Percentiles rank a stretch among this genome's conserved stretches.
These are phyloP conservation scores for Oriolus oriolus DNA, from an alignment of 2,113 vertebrate genomes.

Conservation along the genomic window DNA sequence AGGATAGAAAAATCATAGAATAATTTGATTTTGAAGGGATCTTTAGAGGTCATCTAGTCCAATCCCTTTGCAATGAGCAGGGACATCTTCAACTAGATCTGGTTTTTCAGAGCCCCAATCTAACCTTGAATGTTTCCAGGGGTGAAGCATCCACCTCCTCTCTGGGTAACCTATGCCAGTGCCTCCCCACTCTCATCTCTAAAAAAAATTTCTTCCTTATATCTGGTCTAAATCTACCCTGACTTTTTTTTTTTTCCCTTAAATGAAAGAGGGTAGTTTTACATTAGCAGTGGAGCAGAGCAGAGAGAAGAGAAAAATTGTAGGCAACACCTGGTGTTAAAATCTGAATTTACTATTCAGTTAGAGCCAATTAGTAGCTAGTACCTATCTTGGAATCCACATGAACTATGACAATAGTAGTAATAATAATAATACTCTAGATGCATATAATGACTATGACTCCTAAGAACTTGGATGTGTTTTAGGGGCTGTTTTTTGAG, in stretches of 20 bases:
- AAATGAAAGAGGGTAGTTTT: not conserved
- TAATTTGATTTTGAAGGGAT: not conserved
- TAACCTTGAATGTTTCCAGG: not conserved
- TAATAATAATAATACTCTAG: not conserved
- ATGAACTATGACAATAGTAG: not conserved
- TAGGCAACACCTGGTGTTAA: not conserved
- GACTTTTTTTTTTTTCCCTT: not conserved
- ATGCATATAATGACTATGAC: not conserved
- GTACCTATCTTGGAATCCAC: not conserved
- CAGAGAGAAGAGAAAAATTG: not conserved
- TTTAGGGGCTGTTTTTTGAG: not conserved
- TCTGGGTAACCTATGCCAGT: not conserved
- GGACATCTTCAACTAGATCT: not conserved
- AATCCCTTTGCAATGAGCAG: not conserved
- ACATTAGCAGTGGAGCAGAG: not conserved
- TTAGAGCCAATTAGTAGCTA: not conserved
- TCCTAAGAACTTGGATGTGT: not conserved
- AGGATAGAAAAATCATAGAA: not conserved
- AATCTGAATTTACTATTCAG: not conserved
- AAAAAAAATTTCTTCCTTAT: not conserved
- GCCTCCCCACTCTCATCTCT: not conserved
- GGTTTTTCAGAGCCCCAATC: not conserved
- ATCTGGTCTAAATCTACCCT: not conserved
- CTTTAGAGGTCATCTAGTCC: not conserved
- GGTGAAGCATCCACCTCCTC: not conserved